Evolutionary conservation across 2,797 vertebrate species (phyloP).

Genomic region (Dryobates pubescens): DNA sequence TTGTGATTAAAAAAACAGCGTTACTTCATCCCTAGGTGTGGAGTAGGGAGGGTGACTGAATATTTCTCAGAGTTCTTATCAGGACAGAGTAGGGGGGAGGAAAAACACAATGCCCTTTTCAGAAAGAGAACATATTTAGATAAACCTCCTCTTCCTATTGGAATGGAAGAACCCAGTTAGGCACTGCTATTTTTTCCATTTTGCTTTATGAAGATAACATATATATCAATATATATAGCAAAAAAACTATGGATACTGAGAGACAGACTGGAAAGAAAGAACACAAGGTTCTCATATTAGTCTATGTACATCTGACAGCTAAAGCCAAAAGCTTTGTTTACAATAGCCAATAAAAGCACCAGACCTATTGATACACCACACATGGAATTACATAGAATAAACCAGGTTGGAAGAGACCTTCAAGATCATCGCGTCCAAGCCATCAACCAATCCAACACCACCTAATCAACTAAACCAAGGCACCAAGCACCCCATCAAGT

Average conservation of each 20-base stretch:
- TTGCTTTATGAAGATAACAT: neutral
- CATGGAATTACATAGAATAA: no score
- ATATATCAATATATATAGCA: neutral
- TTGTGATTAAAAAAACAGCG: neutral
- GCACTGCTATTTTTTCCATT: neutral
- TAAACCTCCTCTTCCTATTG: neutral
- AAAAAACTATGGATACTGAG: neutral
- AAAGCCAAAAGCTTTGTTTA: neutral
- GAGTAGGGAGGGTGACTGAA: accelerated
- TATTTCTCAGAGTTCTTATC: neutral
- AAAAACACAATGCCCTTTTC: neutral
- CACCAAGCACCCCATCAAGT: no score
- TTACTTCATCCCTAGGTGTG: neutral
- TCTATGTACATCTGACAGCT: neutral
- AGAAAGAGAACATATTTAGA: neutral
- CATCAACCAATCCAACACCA: no score
- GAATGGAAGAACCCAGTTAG: neutral
- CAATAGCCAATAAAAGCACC: neutral
- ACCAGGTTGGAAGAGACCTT: no score
- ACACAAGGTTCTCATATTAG: neutral
- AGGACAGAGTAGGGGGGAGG: neutral
- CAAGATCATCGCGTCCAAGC: no score
- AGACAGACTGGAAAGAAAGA: neutral
- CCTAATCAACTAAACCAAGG: no score
- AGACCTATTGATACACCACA: neutral